Conservation (phyloP, 1,140 invertebrate species). For the Acromyrmex echinatior region DNA sequence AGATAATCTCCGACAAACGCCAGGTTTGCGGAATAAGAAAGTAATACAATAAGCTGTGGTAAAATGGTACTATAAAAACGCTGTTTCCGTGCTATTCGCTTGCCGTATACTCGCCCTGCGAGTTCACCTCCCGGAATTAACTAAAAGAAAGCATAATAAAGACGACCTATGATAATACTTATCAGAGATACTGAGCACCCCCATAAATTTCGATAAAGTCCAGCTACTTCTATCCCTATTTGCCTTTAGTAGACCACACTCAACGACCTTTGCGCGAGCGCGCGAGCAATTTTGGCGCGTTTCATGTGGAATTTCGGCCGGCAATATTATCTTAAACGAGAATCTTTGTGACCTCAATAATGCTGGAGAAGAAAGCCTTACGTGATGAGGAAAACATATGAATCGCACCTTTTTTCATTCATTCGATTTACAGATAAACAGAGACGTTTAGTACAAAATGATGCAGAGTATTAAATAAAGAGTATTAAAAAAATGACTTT, state of each 20-base stretch:
- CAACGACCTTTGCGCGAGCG: neutral
- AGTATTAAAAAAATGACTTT: neutral
- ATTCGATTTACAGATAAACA: constrained; percentile 3
- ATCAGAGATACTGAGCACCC: constrained; percentile 17
- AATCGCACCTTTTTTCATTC: constrained; percentile 26
- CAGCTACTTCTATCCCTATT: constrained; percentile 6
- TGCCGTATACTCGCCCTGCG: neutral
- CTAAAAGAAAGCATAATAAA: constrained; percentile 61
- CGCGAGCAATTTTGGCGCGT: constrained; percentile 40
- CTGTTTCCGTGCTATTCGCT: neutral
- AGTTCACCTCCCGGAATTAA: constrained; percentile 47
- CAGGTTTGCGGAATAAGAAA: constrained; percentile 28
- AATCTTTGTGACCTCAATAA: constrained; percentile 42
- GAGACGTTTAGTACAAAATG: neutral
- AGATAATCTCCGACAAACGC: constrained; percentile 33
- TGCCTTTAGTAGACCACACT: constrained; percentile 17
- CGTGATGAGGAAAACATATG: constrained; percentile 16
- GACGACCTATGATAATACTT: constrained; percentile 59
- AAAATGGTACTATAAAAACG: constrained; percentile 43
- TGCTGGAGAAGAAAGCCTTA: constrained; percentile 8
- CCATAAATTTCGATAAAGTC: constrained; percentile 55
- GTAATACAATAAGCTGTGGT: constrained; percentile 46
- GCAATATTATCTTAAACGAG: constrained; percentile 45
- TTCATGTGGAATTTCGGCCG: constrained; percentile 56
- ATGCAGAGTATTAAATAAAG: neutral